These are phyloP conservation scores for Aptenodytes patagonicus DNA, from an alignment of 2,113 vertebrate genomes.

Conservation along the genomic window DNA sequence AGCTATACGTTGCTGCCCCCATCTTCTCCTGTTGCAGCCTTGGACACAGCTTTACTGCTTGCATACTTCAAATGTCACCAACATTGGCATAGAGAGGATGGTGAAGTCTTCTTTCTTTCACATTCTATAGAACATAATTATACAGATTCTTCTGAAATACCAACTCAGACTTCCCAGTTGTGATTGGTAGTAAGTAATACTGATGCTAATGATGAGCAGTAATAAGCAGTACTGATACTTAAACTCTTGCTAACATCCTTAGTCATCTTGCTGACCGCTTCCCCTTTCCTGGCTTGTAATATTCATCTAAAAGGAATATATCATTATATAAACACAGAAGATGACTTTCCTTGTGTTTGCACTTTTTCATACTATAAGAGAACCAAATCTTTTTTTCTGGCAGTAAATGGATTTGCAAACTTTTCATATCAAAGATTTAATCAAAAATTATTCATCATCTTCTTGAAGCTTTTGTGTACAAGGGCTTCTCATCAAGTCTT, in stretches of 20 bases:
- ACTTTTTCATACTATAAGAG: background rate
- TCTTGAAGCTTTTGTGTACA: conserved; percentile 37
- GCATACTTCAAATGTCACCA: background rate
- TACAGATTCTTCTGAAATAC: background rate
- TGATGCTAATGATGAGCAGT: background rate
- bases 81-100: background rate
- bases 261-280: conserved; percentile 13
- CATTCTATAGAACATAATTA: background rate
- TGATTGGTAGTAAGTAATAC: background rate
- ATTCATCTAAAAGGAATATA: background rate
- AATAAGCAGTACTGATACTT: background rate
- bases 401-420: background rate
- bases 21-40: background rate
- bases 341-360: conserved; percentile 10
- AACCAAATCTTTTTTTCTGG: background rate
- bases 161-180: conserved; percentile 7
- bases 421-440: conserved; percentile 38
- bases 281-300: background rate
- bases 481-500: conserved; percentile 11
- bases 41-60: background rate
- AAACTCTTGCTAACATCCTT: conserved; percentile 9
- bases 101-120: conserved; percentile 14
- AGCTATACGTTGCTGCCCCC: background rate
- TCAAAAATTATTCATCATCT: conserved; percentile 30
- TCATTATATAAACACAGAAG: conserved; percentile 6